A percentile compares a stretch with the other conserved stretches of the same genome.
These are phyloP conservation scores for Anthopleura sola DNA, from an alignment of 64 coral and sea anemone genomes.

Conservation along the genomic window DNA sequence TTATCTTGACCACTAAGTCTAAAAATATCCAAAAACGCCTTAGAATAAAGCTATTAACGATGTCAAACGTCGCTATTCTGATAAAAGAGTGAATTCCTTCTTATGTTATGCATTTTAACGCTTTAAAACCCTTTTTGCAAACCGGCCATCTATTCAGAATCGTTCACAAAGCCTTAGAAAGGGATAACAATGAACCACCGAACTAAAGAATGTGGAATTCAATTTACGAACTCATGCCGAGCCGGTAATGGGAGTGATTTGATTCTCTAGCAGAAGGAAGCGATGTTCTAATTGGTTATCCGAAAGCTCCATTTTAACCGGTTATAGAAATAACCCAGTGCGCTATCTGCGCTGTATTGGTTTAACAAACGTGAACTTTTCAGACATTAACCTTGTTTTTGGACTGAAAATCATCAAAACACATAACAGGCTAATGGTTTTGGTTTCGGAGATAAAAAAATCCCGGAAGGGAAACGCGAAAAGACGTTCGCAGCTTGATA, in stretches of 20 bases:
- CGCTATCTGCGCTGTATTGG: neutral
- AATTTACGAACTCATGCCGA: neutral
- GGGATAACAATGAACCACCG: neutral
- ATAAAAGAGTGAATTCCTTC: neutral
- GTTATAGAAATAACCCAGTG: neutral
- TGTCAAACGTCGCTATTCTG: neutral
- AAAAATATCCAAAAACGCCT: neutral
- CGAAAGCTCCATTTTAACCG: neutral
- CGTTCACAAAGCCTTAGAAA: neutral
- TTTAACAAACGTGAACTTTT: neutral
- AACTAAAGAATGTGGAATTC: neutral
- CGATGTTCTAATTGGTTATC: neutral
- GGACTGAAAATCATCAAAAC: neutral
- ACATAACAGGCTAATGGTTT: neutral
- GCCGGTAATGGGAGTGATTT: conserved; percentile 4
- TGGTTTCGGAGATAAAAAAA: neutral
- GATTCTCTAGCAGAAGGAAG: neutral
- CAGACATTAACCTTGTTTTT: neutral
- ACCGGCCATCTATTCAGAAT: neutral
- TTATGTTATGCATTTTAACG: neutral
- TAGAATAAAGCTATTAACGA: neutral
- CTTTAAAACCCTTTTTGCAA: neutral
- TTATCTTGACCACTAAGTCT: neutral
- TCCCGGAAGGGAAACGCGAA: neutral
- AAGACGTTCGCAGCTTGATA: neutral